phyloP scores from a whole-genome alignment of 2,888 invertebrate genomes.

The Scaptomyza flava region DNA sequence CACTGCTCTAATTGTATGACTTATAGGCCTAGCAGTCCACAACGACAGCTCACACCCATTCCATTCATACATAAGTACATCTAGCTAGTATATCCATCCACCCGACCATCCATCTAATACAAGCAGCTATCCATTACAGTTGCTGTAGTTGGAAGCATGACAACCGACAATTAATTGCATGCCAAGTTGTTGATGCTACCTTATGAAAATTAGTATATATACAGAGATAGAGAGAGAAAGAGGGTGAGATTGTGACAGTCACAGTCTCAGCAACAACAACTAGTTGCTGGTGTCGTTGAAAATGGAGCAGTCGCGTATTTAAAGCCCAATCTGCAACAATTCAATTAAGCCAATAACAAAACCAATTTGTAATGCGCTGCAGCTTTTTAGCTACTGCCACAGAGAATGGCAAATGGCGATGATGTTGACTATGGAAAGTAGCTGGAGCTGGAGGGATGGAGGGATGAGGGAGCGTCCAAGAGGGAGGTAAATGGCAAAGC shows the following conservation, averaged over 20 bases:
- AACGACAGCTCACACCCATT: conserved; percentile 14
- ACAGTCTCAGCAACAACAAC: conserved; percentile 21
- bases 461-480: neutral
- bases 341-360: conserved; percentile 77
- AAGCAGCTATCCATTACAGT: conserved; percentile 18
- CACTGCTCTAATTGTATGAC: conserved; percentile 47
- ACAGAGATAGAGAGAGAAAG: conserved; percentile 8
- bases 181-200: conserved; percentile 56
- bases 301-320: conserved; percentile 43
- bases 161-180: conserved; percentile 61
- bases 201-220: conserved; percentile 43
- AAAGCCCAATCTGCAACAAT: conserved; percentile 75
- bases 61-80: conserved; percentile 21
- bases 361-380: conserved; percentile 74
- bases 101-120: conserved; percentile 3
- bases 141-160: conserved; percentile 18
- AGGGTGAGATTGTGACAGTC: conserved; percentile 34
- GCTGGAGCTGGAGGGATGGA: neutral
- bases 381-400: conserved; percentile 64
- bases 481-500: conserved; percentile 29
- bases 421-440: conserved; percentile 30
- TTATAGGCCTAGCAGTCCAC: conserved; percentile 2
- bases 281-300: neutral
- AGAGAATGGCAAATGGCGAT: conserved; percentile 26
- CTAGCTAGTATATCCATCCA: neutral